phyloP scores from a whole-genome alignment of 30 jellyfish, hydroid and myxozoan genomes.

The Mastigias papua region DNA sequence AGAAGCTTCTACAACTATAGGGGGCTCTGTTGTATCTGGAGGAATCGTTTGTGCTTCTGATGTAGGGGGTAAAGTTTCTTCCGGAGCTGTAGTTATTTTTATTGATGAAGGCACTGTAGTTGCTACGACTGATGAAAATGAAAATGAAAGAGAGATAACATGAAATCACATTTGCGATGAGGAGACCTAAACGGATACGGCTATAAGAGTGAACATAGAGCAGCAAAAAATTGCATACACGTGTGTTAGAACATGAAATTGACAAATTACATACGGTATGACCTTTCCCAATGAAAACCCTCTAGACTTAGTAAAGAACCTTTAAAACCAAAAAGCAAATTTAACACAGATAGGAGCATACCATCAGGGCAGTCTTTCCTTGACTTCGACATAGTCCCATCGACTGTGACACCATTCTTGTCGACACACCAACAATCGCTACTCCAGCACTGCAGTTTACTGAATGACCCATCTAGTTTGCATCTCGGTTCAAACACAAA shows the following conservation, averaged over 20 bases:
- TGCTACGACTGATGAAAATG: not conserved
- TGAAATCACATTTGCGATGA: not conserved
- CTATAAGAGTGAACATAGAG: no score
- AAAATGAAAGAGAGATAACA: not conserved
- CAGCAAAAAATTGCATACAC: no score
- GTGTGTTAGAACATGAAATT: no score
- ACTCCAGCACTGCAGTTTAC: slow-evolving; percentile 75
- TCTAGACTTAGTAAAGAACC: no score
- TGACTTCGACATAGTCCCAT: slow-evolving; percentile 62
- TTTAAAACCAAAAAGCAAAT: not conserved
- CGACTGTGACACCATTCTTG: slow-evolving; percentile 58
- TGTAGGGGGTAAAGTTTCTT: not conserved
- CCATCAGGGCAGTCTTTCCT: slow-evolving; percentile 46
- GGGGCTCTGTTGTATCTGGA: not conserved
- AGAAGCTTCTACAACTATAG: slow-evolving; percentile 7
- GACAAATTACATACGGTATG: no score
- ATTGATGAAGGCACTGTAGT: not conserved
- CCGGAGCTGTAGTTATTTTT: not conserved
- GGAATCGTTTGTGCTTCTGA: not conserved
- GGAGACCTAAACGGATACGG: no score
- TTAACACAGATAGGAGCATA: not conserved
- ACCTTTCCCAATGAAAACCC: no score
- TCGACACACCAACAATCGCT: slow-evolving; percentile 92
- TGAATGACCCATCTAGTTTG: slow-evolving; percentile 76
- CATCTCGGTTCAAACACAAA: slow-evolving; percentile 79